Evolutionary conservation across 2,797 vertebrate species (phyloP).

Genomic region (Danio jaintianensis): DNA sequence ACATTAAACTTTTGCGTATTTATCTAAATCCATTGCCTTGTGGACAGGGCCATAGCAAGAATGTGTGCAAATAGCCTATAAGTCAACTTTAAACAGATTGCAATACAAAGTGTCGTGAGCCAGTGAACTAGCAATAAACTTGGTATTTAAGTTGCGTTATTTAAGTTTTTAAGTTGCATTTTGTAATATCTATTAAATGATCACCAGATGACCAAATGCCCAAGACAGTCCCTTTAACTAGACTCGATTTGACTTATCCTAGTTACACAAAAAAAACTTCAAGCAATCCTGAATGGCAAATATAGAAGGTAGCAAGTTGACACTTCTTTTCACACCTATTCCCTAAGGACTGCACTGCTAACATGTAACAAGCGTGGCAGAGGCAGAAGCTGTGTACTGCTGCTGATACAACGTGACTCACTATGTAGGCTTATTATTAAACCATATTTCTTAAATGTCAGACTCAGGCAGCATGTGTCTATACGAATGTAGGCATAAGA

Average conservation of each 20-base stretch:
- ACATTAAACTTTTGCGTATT: no score
- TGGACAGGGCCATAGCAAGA: no score
- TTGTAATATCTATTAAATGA: neutral
- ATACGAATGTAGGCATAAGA: constrained; percentile 1
- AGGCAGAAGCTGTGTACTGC: constrained; percentile 3
- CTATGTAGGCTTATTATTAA: constrained; percentile 8
- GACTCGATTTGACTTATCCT: neutral
- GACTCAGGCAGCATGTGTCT: neutral
- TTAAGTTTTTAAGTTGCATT: neutral
- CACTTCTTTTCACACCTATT: constrained; percentile 54
- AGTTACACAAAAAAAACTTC: constrained; percentile 33
- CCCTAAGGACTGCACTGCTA: neutral
- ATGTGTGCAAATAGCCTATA: no score
- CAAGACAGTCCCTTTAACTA: neutral
- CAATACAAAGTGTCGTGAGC: no score
- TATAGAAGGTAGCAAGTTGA: constrained; percentile 51
- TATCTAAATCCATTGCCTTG: no score
- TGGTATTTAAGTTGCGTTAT: no score
- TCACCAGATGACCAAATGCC: neutral
- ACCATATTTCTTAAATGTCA: constrained; percentile 29
- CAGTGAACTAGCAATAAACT: no score
- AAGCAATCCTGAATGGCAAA: constrained; percentile 31
- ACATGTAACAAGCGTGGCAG: constrained; percentile 33
- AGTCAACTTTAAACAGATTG: no score
- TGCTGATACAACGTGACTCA: constrained; percentile 40